Conservation (phyloP, 2,113 vertebrate genomes). For the Ancistrus triradiatus region DNA sequence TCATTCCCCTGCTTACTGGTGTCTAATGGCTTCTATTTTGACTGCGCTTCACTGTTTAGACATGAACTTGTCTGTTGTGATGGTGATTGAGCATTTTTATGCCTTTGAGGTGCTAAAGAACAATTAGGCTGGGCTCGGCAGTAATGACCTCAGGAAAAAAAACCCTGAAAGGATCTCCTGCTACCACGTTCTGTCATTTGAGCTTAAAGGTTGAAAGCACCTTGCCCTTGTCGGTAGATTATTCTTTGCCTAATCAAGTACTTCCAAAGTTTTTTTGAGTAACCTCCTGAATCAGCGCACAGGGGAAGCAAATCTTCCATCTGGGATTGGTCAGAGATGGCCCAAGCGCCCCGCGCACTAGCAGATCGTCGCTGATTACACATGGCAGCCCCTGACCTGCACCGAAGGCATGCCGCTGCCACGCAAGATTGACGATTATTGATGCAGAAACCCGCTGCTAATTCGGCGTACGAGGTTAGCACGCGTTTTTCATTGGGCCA, state of each 20-base stretch:
- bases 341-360: slow-evolving; percentile 50
- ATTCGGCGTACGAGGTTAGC: slow-evolving; percentile 58
- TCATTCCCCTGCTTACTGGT: slow-evolving; percentile 30
- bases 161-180: slow-evolving; percentile 15
- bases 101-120: slow-evolving; percentile 51
- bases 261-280: slow-evolving; percentile 26
- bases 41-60: slow-evolving; percentile 51
- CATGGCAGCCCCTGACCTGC: slow-evolving; percentile 69
- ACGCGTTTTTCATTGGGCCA: slow-evolving; percentile 42
- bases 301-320: slow-evolving; percentile 57
- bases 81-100: slow-evolving; percentile 46
- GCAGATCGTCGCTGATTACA: slow-evolving; percentile 71
- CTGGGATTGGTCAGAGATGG: slow-evolving; percentile 65
- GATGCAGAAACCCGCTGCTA: slow-evolving; percentile 70
- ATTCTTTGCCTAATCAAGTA: slow-evolving; percentile 37
- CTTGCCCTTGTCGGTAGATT: slow-evolving; percentile 40
- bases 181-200: slow-evolving; percentile 48
- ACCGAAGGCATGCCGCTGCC: slow-evolving; percentile 59
- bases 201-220: slow-evolving; percentile 26
- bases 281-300: slow-evolving; percentile 48
- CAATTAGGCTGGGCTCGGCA: slow-evolving; percentile 25
- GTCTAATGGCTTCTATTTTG: slow-evolving; percentile 31
- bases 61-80: slow-evolving; percentile 38
- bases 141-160: slow-evolving; percentile 34
- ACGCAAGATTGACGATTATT: slow-evolving; percentile 69